A percentile compares a stretch with the other conserved stretches of the same genome.
Evolutionary conservation across 2,113 vertebrate genomes (phyloP).

Genomic region (Perca schrenkii): DNA sequence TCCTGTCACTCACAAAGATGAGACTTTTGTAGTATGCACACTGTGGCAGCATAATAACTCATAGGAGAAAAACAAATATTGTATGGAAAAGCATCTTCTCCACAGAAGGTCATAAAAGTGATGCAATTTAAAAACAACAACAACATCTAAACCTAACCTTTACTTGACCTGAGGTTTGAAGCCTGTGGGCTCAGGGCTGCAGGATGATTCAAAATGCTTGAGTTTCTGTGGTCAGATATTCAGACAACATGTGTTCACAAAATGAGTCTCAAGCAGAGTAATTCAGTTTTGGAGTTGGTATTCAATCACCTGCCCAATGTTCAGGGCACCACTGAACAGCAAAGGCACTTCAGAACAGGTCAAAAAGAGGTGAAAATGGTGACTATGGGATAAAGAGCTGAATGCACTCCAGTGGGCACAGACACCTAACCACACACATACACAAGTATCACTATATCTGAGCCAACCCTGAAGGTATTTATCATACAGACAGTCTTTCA

Average conservation of each 20-base stretch:
- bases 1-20: conserved; percentile 66
- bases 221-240: conserved; percentile 22
- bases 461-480: neutral
- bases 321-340: conserved; percentile 40
- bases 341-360: conserved; percentile 47
- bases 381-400: conserved; percentile 28
- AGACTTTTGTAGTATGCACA: conserved; percentile 53
- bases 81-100: conserved; percentile 19
- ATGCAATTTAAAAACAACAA: neutral
- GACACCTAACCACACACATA: conserved; percentile 5
- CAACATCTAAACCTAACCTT: conserved; percentile 27
- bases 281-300: conserved; percentile 49
- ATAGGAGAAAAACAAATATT: conserved; percentile 31
- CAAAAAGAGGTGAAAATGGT: conserved; percentile 50
- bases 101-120: conserved; percentile 24
- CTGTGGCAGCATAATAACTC: conserved; percentile 29
- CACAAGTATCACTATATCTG: neutral
- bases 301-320: conserved; percentile 43
- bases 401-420: conserved; percentile 5
- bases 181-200: neutral
- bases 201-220: neutral
- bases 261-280: conserved; percentile 45
- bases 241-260: conserved; percentile 35
- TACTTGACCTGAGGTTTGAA: conserved; percentile 48
- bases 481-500: neutral